Percentiles rank a stretch among this genome's conserved stretches.
Conservation (phyloP, 2,888 invertebrate species). For the Choreutis nemorana region DNA sequence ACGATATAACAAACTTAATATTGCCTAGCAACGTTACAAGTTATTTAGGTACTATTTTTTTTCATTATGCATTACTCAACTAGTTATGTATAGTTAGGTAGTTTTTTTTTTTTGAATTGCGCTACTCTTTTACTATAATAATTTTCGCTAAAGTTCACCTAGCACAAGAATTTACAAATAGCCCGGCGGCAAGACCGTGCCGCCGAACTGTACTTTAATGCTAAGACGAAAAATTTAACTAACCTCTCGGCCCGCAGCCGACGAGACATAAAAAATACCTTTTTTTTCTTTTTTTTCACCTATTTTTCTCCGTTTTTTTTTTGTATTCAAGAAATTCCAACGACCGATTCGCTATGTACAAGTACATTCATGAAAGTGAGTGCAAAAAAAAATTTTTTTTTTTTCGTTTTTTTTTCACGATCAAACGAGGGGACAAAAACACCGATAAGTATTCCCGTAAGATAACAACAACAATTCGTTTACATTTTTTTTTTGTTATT, state of each 20-base stretch:
- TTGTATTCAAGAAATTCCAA: conserved; percentile 29
- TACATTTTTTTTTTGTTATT: conserved; percentile 18
- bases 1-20: conserved; percentile 41
- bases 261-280: conserved; percentile 39
- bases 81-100: conserved; percentile 50
- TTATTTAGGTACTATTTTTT: conserved; percentile 42
- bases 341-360: conserved; percentile 30
- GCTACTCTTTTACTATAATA: conserved; percentile 55
- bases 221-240: conserved; percentile 35
- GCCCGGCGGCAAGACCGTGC: conserved; percentile 17
- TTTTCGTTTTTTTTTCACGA: too few species aligned
- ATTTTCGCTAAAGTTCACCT: conserved; percentile 54
- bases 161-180: conserved; percentile 40
- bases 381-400: conserved; percentile 39
- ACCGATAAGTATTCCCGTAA: conserved; percentile 16
- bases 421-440: conserved; percentile 35
- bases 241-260: conserved; percentile 37
- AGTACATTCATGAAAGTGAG: conserved; percentile 46
- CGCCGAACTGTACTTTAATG: too few species aligned
- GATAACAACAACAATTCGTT: conserved; percentile 37
- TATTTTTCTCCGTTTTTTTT: conserved; percentile 34
- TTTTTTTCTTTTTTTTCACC: conserved; percentile 39
- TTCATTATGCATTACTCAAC: conserved; percentile 48
- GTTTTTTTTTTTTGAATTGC: conserved; percentile 57
- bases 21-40: conserved; percentile 56